These are phyloP conservation scores for Enoplosus armatus DNA, from an alignment of 2,797 vertebrate genomes.

Conservation along the genomic window DNA sequence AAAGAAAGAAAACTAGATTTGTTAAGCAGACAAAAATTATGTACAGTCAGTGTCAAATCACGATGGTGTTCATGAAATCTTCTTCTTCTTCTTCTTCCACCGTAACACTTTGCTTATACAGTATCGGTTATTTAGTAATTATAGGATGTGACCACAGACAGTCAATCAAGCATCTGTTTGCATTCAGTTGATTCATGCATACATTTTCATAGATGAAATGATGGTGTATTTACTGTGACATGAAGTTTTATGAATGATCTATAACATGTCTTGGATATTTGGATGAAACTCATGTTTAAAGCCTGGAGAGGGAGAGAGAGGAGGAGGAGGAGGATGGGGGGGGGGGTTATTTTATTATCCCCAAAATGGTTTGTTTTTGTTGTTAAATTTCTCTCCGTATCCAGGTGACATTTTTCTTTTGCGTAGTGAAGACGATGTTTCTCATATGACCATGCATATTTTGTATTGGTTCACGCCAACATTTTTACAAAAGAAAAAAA, in stretches of 20 bases:
- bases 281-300: constrained; percentile 84
- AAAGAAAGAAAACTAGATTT: constrained; percentile 87
- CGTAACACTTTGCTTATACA: constrained; percentile 70
- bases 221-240: constrained; percentile 90
- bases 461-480: constrained; percentile 99
- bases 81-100: constrained; percentile 55
- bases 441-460: constrained; percentile 95
- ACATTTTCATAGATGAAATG: constrained; percentile 82
- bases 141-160: constrained; percentile 74
- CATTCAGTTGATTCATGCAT: constrained; percentile 62
- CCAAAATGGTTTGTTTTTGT: constrained; percentile 83
- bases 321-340: neutral
- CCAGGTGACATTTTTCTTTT: constrained; percentile 89
- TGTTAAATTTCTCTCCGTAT: constrained; percentile 91
- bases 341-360: constrained; percentile 87
- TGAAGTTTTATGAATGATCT: constrained; percentile 79
- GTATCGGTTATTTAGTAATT: constrained; percentile 75
- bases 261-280: constrained; percentile 79
- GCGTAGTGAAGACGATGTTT: constrained; percentile 91
- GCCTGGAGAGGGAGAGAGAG: constrained; percentile 78
- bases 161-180: constrained; percentile 70
- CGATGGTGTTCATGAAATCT: constrained; percentile 71
- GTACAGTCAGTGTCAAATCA: constrained; percentile 83
- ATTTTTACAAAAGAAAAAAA: constrained; percentile 96
- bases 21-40: constrained; percentile 85